Conservation (phyloP, 2,888 invertebrate species). For the Oligia strigilis region DNA sequence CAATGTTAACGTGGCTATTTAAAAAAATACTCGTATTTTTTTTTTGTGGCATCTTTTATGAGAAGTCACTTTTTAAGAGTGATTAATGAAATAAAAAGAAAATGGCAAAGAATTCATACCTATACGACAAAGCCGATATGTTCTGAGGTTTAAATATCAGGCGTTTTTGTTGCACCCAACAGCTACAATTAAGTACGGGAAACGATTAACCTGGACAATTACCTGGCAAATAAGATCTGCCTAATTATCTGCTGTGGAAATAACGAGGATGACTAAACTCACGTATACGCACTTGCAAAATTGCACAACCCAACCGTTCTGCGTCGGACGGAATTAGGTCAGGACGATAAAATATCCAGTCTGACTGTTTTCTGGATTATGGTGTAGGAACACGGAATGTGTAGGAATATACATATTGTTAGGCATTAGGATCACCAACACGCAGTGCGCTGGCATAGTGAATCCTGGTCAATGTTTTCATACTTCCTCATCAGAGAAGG, state of each 20-base stretch:
- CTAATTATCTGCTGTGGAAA: constrained; percentile 16
- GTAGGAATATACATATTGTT: background rate
- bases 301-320: constrained; percentile 15
- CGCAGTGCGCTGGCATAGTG: background rate
- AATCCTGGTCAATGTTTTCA: constrained; percentile 3
- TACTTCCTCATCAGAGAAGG: background rate
- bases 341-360: background rate
- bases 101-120: too few relatives aligned
- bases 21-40: too few relatives aligned
- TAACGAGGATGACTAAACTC: constrained; percentile 14
- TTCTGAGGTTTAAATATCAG: too few relatives aligned
- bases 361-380: constrained; percentile 16
- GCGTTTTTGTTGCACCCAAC: too few relatives aligned
- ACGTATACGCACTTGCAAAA: constrained; percentile 46
- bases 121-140: background rate
- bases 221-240: background rate
- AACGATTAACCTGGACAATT: background rate
- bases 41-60: too few relatives aligned
- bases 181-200: too few relatives aligned
- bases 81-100: too few relatives aligned
- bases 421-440: background rate
- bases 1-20: too few relatives aligned
- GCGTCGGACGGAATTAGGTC: constrained; percentile 24
- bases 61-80: too few relatives aligned
- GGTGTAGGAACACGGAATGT: background rate